A percentile compares a stretch with the other conserved stretches of the same genome.
These are phyloP conservation scores for Coptodon rendalli DNA, from an alignment of 2,113 vertebrate genomes.

Conservation along the genomic window DNA sequence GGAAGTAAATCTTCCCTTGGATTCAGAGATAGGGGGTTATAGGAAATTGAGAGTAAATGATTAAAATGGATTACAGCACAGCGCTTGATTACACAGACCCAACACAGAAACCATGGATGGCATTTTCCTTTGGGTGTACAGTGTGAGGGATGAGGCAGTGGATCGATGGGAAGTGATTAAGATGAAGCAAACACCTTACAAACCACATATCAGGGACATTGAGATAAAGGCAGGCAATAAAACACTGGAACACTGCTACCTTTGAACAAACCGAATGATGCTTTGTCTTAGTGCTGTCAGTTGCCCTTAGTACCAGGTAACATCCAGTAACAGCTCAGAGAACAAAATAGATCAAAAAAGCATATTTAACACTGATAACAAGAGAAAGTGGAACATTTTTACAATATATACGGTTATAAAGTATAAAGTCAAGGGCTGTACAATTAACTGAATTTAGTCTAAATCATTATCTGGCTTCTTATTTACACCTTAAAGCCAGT, in stretches of 20 bases:
- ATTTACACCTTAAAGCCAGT: neutral
- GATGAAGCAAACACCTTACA: conserved; percentile 30
- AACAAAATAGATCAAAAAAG: neutral
- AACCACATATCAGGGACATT: neutral
- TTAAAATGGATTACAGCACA: conserved; percentile 44
- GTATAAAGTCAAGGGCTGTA: neutral
- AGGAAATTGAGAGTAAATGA: conserved; percentile 44
- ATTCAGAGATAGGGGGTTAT: neutral
- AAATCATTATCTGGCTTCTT: neutral
- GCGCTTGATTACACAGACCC: conserved; percentile 1
- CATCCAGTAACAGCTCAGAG: neutral
- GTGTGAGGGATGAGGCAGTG: neutral
- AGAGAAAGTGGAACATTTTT: neutral
- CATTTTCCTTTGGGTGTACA: neutral
- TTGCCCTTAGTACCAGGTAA: neutral
- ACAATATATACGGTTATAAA: neutral
- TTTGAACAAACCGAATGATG: neutral
- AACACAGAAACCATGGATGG: neutral
- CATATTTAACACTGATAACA: neutral
- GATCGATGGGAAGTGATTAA: conserved; percentile 19
- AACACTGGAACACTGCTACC: neutral
- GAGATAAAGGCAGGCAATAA: conserved; percentile 14
- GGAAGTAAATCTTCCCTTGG: conserved; percentile 16
- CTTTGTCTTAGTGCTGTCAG: neutral
- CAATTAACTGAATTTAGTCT: neutral